Evolutionary conservation across 2,888 invertebrate genomes (phyloP), one percentile per base, ranked within the genome.

Genomic region (Cantharis rufa): DNA sequence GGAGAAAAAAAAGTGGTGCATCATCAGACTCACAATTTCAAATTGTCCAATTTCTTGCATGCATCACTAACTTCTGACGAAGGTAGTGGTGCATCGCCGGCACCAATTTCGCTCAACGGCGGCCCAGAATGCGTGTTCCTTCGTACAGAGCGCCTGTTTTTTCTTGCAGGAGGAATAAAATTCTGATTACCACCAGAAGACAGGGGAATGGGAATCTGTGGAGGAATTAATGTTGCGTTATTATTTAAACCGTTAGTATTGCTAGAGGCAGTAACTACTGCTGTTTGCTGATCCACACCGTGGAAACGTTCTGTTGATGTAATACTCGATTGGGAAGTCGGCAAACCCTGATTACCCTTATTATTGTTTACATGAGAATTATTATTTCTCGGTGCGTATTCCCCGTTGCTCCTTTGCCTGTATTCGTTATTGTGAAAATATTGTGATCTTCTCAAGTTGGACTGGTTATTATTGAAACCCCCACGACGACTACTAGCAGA

Each of bases 31-130:
- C 84, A 87, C 85, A 87, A 83, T 82, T 88, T 88, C 79, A 88
- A 84, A 70, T 85, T 83, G 75, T 88, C 88, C 77, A 88, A 78
- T 81, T 87, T 87, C 83, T 85, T 86, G 79, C 86, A 85, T 62
- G 84, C 83, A 69, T 85, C 86, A 71, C 80, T 79, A 72, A 83
- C 84, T 69, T 83, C 82, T 24, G 77, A 16, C 10, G 74, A 70
- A 10, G 86, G 85, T 62, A 86, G 81, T 13, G 88, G 88, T 13
- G 87, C 88, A 74, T 88, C 88, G 10, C 88, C 88, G 11, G 88
- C 88, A 11, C 88, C 88, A 64, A 88, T 87, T 78, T 88, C 88
- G 81, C 82, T 84, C 70, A 84, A 74, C 32, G 76, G 77, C 78
- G 71, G 15, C 48, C 69, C 69, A n/a, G 66, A 62, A 15, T 71